A percentile compares a stretch with the other conserved stretches of the same genome.
phyloP scores from a whole-genome alignment of 2,888 invertebrate genomes.

The Hedya salicella region DNA sequence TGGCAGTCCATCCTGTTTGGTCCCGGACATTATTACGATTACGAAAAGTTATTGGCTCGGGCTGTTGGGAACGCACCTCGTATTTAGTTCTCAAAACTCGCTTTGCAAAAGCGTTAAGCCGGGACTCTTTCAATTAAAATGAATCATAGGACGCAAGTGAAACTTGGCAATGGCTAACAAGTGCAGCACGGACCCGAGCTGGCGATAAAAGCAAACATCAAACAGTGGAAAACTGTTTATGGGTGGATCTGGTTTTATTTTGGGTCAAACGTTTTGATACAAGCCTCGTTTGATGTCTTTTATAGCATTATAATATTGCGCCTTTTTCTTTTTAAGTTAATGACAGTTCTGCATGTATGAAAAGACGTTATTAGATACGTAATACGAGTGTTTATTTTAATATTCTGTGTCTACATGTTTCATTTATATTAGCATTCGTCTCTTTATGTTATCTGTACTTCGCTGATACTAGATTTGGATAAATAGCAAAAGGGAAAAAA shows the following conservation, averaged over 20 bases:
- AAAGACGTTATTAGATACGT: constrained; percentile 5
- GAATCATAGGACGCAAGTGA: constrained; percentile 52
- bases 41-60: constrained; percentile 45
- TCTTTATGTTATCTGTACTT: neutral
- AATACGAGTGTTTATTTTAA: constrained; percentile 8
- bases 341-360: constrained; percentile 11
- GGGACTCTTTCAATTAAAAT: constrained; percentile 43
- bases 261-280: constrained; percentile 71
- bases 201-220: constrained; percentile 68
- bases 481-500: too few species aligned
- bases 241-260: constrained; percentile 71
- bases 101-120: neutral
- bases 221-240: constrained; percentile 64
- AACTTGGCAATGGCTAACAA: constrained; percentile 60
- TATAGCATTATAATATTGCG: constrained; percentile 55
- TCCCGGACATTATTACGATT: constrained; percentile 51
- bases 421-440: neutral
- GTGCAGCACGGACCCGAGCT: constrained; percentile 53
- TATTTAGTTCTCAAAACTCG: constrained; percentile 26
- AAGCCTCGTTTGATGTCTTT: constrained; percentile 74
- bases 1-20: constrained; percentile 53
- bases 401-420: constrained; percentile 1
- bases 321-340: constrained; percentile 46
- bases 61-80: constrained; percentile 11
- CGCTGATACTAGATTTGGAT: neutral